Evolutionary conservation across 1,140 invertebrate genomes (phyloP).

Genomic region (Cydia pomonella): DNA sequence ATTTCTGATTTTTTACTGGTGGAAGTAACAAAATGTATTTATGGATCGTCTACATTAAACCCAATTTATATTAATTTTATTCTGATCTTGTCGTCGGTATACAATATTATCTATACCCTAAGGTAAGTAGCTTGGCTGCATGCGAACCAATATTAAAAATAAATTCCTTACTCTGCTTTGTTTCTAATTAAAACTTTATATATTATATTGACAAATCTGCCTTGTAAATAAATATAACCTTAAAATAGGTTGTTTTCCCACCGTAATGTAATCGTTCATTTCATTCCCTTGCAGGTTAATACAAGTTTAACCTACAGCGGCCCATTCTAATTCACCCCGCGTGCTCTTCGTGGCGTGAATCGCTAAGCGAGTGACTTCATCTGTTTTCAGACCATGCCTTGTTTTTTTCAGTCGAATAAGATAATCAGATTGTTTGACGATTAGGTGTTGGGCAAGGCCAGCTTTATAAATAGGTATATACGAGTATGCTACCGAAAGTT

Average conservation of each 20-base stretch:
- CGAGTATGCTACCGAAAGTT: too few relatives aligned
- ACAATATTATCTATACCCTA: too few relatives aligned
- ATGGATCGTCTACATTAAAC: too few relatives aligned
- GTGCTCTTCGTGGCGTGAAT: background rate
- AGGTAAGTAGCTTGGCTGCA: too few relatives aligned
- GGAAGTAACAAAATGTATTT: too few relatives aligned
- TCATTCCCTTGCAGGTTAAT: constrained; percentile 21
- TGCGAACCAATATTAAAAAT: too few relatives aligned
- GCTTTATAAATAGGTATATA: background rate
- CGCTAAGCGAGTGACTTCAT: constrained; percentile 19
- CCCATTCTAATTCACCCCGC: background rate
- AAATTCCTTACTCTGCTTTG: background rate
- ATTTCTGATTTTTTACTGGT: too few relatives aligned
- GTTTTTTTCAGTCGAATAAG: constrained; percentile 3
- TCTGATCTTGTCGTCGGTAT: too few relatives aligned
- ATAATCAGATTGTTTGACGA: constrained; percentile 12
- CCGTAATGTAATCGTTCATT: background rate
- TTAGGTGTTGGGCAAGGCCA: background rate
- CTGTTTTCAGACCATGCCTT: constrained; percentile 3
- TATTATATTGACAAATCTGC: background rate
- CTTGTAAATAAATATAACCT: background rate
- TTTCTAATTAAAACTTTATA: background rate
- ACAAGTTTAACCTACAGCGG: constrained; percentile 22
- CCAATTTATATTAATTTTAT: too few relatives aligned
- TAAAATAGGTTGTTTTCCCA: background rate